Evolutionary conservation across 1,140 invertebrate genomes (phyloP), one percentile per base, ranked within the genome.

Genomic region (Heterodera carotae): DNA sequence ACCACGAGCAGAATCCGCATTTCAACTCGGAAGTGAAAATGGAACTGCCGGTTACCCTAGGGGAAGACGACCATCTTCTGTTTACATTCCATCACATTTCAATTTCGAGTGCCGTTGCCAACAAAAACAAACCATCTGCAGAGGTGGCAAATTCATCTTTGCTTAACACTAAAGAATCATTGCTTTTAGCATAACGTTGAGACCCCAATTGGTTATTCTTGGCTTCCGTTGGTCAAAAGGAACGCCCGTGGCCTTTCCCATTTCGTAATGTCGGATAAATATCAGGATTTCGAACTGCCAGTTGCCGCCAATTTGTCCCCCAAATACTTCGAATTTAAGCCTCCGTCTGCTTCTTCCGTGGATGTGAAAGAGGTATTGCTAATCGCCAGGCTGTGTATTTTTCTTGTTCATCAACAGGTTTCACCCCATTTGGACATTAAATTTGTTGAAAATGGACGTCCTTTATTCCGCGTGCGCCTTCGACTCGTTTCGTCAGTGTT

Each of bases 1-100:
- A 83, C 66, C 82, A 83, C 59, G 82, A 83, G 64, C 83, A 84
- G 60, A 83, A 75, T 76, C 82, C 82, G 0, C 53, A 48, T 6
- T 83, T 83, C 48, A 70, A 77, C 56, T 69, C 81, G 27, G 82
- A 83, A 67, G 67, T 85, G 10, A 81, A 82, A 68, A 39, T 83
- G 31, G 64, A 82, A 31, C 69, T 83, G 56, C 82, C 82, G 18
- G 29, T 68, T 18, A 53, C 66, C 12, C 29, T 83, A 18, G 80
- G 77, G 12, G n/a, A 43, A 0, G 43, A 56, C 7, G 82, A 83
- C 71, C 82, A 83, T 71, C 25, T 83, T n/a, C 75, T 83, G 6
- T 83, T 83, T 34, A 69, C 69, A 5, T 83, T 83, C 43, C 75
- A 33, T 2, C 82, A 83, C 27, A 68, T 83, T 36, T 85, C 83